Base-by-base conservation (phyloP, 1,140 invertebrate species). In the Atta texana region DNA sequence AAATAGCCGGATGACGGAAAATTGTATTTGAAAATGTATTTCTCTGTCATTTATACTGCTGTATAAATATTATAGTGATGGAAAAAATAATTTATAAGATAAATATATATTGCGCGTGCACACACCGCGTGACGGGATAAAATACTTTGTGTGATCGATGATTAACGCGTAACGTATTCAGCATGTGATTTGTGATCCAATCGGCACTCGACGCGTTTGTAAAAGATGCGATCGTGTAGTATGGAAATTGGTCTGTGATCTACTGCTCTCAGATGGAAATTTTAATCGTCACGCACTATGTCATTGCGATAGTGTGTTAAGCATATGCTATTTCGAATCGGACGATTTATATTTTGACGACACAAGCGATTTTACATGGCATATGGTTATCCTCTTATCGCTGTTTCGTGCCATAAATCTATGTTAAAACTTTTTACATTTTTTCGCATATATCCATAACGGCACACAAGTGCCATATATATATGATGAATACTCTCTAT, bases 381-480 rank as follows among this genome's bases (percentile, higher is more conserved):
- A 2, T 61, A 51, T 53, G 53, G 18, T 61, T 51, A 59, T 81
- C 53, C 64, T 61, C 66, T 86, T 86, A 71, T 81, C 85, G 85
- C 39, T 28, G 44, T 55, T 49, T 28, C 57, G 39, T 34, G 69
- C 61, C 55, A 84, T 74, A 84, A 84, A 84, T 84, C 57, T 69
- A 74, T 53, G 80, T 74, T 44, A 84, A 75, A 84, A 84, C 80
- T 84, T 75, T 75, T 84, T 75, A 75, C 69, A 84, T 74, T 82
- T 63, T 63, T 75, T 49, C 55, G 39, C 28, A 21, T 55, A 49
- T 75, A 61, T 68, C 63, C 31, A 51, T 55, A 57, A 44, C 49
- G 55, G 12, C 21, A 82, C 68, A 72, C 63, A 51, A 59, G 49
- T 71, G 51, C 39, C 68, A 34, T 49, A 74, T 82, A 74, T 49